Evolutionary conservation across 2,113 vertebrate species (phyloP).

Genomic region (Lynx canadensis): DNA sequence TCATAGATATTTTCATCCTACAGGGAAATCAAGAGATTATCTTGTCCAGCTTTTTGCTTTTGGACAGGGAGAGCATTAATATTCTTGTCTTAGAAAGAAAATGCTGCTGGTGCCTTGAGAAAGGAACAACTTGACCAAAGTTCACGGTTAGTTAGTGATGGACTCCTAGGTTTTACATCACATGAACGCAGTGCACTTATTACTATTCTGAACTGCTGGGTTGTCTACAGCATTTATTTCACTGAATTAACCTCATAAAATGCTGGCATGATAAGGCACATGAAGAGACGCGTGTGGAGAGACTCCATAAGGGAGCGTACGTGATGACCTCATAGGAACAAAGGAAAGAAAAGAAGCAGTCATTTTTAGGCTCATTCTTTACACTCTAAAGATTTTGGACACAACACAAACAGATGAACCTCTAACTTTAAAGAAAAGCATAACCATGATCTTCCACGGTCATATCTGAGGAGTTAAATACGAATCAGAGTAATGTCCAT

Average conservation of each 20-base stretch:
- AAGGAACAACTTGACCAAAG: not conserved
- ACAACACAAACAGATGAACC: not conserved
- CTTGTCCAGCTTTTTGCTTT: not conserved
- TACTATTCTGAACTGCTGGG: not conserved
- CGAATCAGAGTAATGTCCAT: not conserved
- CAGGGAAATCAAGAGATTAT: slow-evolving; percentile 45
- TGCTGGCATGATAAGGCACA: not conserved
- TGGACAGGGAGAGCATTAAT: slow-evolving; percentile 32
- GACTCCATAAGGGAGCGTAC: not conserved
- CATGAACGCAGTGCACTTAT: not conserved
- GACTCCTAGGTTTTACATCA: not conserved
- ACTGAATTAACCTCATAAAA: not conserved
- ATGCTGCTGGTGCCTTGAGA: not conserved
- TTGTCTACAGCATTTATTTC: not conserved
- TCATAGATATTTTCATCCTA: slow-evolving; percentile 53
- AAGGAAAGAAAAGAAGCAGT: not conserved
- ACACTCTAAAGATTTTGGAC: not conserved
- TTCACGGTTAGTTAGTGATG: not conserved
- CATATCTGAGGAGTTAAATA: not conserved
- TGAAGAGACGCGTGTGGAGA: not conserved
- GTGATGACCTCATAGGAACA: not conserved
- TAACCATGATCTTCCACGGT: not conserved
- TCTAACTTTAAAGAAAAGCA: not conserved
- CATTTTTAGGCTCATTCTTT: not conserved
- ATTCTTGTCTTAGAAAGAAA: slow-evolving; percentile 17